Percentiles rank a stretch among this genome's conserved stretches.
Evolutionary conservation across 2,797 vertebrate species (phyloP).

Genomic region (Pipistrellus kuhlii): DNA sequence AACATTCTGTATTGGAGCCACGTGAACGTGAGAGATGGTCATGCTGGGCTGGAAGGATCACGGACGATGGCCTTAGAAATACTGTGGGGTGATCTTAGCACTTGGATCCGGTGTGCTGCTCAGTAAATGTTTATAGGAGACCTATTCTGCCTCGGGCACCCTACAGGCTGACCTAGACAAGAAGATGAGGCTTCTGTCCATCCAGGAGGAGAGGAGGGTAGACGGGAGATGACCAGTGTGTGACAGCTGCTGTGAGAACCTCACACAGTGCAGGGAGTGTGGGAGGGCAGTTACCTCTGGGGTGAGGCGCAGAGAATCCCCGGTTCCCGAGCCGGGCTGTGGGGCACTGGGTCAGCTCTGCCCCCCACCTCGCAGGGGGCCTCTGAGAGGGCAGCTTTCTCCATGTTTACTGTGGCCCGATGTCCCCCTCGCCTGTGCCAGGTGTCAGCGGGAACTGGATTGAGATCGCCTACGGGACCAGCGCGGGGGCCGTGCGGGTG

Average conservation of each 20-base stretch:
- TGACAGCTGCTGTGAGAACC: not conserved
- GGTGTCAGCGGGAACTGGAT: constrained; percentile 99
- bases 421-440: constrained; percentile 66
- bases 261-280: not conserved
- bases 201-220: not conserved
- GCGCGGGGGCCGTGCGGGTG: constrained; percentile 96
- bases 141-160: not conserved
- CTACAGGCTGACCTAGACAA: not conserved
- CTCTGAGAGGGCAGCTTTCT: not conserved
- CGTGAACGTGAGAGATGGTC: not conserved
- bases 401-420: accelerated
- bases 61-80: not conserved
- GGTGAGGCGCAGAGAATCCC: not conserved
- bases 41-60: not conserved
- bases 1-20: too few species aligned
- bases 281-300: too few species aligned
- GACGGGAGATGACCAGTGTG: not conserved
- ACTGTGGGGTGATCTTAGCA: not conserved
- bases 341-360: accelerated
- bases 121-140: too few species aligned
- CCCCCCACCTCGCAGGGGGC: not conserved
- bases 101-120: not conserved
- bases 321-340: not conserved
- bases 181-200: not conserved
- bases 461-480: constrained; percentile 98